A percentile compares a stretch with the other conserved stretches of the same genome.
These are phyloP conservation scores for Yasuhikotakia modesta DNA, from an alignment of 2,797 vertebrate species.

Conservation along the genomic window DNA sequence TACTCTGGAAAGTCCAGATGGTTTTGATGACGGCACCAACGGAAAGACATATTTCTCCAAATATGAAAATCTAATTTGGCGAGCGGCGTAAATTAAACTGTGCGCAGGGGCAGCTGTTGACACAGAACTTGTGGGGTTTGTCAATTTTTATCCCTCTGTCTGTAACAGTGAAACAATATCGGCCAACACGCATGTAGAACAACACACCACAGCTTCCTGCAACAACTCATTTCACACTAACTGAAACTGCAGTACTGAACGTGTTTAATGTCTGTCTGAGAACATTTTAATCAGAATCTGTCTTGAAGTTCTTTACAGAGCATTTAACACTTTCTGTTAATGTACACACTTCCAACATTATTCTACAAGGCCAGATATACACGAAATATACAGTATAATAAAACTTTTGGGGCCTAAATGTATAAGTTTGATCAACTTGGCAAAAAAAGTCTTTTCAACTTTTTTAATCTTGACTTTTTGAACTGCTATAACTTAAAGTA, in stretches of 20 bases:
- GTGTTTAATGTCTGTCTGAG: neutral
- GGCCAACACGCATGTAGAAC: neutral
- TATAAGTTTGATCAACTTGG: too few species aligned
- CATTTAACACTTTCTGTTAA: too few species aligned
- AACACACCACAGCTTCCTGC: neutral
- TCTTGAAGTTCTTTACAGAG: too few species aligned
- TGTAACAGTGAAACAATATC: neutral
- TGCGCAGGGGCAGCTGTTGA: constrained; percentile 19
- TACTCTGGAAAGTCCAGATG: constrained; percentile 80
- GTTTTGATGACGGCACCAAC: constrained; percentile 65
- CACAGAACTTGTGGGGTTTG: constrained; percentile 9
- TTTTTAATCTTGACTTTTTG: too few species aligned
- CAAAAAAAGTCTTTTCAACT: too few species aligned
- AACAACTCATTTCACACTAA: neutral
- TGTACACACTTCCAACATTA: neutral
- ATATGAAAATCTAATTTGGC: constrained; percentile 69
- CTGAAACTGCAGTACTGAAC: neutral
- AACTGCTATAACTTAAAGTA: too few species aligned
- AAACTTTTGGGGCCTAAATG: too few species aligned
- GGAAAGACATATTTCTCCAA: constrained; percentile 65
- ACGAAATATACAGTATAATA: too few species aligned
- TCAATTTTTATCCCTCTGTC: neutral
- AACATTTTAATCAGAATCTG: neutral
- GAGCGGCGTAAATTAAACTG: constrained; percentile 56
- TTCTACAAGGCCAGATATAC: neutral